A percentile compares a stretch with the other conserved stretches of the same genome.
Conservation (phyloP, 2,888 invertebrate genomes). For the Pterobdella sp. region DNA sequence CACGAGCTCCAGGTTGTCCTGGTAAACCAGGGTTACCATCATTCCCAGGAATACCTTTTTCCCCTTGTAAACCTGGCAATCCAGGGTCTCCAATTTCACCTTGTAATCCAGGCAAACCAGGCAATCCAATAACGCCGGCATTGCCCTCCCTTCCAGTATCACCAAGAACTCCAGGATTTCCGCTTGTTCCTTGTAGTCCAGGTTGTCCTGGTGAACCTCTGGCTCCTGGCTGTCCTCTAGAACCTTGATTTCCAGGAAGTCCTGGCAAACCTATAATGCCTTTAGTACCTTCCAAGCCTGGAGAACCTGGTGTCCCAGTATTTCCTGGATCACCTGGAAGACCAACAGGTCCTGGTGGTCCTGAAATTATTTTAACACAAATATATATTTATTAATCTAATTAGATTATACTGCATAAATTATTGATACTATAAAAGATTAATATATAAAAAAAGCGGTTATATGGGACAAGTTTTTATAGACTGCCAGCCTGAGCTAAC, state of each 20-base stretch:
- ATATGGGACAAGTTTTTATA: too few species aligned
- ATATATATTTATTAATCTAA: too few species aligned
- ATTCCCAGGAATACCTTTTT: slow-evolving; percentile 1
- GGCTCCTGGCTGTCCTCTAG: slow-evolving; percentile 37
- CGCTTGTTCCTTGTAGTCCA: slow-evolving; percentile 22
- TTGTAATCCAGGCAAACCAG: slow-evolving; percentile 18
- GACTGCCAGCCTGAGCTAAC: too few species aligned
- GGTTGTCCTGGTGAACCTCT: slow-evolving; percentile 42
- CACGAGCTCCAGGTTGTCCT: slow-evolving; percentile 28
- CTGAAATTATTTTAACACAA: too few species aligned
- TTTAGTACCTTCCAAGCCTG: slow-evolving; percentile 19
- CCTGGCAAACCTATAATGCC: slow-evolving; percentile 19
- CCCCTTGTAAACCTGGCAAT: slow-evolving; percentile 5
- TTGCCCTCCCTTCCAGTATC: slow-evolving; percentile 27
- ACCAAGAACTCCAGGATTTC: slow-evolving; percentile 24
- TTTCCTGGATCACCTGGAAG: not conserved
- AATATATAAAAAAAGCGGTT: too few species aligned
- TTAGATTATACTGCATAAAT: too few species aligned
- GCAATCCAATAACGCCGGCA: slow-evolving; percentile 25
- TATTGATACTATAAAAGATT: too few species aligned
- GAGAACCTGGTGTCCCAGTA: not conserved
- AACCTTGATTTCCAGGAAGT: slow-evolving; percentile 15
- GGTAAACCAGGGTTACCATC: not conserved
- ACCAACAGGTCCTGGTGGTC: slow-evolving; percentile 12
- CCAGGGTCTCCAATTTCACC: slow-evolving; percentile 20